These are phyloP conservation scores for Dasyurus viverrinus DNA, from an alignment of 2,113 vertebrate genomes.

Conservation along the genomic window DNA sequence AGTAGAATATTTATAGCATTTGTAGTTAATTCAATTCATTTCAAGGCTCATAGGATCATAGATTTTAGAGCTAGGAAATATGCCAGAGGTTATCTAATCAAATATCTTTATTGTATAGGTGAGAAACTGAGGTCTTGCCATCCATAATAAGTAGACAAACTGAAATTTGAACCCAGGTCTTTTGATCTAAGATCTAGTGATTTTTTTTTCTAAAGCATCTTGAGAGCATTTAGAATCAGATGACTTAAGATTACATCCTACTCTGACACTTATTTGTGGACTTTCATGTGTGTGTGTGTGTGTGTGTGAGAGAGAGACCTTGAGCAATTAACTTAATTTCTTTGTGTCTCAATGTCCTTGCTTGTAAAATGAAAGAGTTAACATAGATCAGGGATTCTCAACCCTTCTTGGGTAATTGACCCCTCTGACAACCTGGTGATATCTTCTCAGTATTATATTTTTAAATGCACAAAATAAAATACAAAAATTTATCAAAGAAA, in stretches of 20 bases:
- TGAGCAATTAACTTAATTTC: not conserved
- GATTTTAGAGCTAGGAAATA: not conserved
- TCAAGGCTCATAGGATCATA: not conserved
- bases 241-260: not conserved
- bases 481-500: not conserved
- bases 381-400: not conserved
- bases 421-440: not conserved
- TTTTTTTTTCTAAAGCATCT: not conserved
- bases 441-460: not conserved
- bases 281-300: too few species aligned
- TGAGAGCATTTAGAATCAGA: not conserved
- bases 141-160: not conserved
- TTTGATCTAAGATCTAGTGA: not conserved
- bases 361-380: not conserved
- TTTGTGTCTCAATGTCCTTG: not conserved
- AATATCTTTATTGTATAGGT: not conserved
- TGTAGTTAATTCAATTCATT: not conserved
- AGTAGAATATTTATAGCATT: not conserved
- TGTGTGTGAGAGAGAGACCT: not conserved
- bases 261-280: not conserved
- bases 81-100: not conserved
- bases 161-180: not conserved
- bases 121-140: not conserved
- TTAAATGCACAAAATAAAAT: not conserved
- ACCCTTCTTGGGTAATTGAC: not conserved